A percentile compares a stretch with the other conserved stretches of the same genome.
phyloP scores from a whole-genome alignment of 2,797 vertebrate genomes.

The Nyctalus aviator region DNA sequence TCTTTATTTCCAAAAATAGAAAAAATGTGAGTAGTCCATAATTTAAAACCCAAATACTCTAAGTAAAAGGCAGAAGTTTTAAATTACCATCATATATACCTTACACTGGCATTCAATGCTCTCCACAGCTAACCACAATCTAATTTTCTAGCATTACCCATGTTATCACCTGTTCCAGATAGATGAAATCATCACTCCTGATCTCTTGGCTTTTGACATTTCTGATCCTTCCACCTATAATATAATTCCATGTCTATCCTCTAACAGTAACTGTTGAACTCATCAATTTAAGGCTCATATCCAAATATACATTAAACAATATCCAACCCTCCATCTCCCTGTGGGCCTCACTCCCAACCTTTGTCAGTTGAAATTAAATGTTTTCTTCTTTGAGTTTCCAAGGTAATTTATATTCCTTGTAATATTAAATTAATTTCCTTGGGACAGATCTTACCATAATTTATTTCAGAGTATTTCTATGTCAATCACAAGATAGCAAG shows the following conservation, averaged over 20 bases:
- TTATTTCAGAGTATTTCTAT: slow-evolving; percentile 28
- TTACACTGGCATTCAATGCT: background rate
- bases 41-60: slow-evolving; percentile 24
- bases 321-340: background rate
- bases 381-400: slow-evolving; percentile 1
- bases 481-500: background rate
- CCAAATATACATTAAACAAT: background rate
- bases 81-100: background rate
- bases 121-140: background rate
- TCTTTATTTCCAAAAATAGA: background rate
- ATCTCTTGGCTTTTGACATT: background rate
- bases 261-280: background rate
- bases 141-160: background rate
- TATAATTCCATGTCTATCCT: background rate
- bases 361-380: slow-evolving; percentile 8
- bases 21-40: background rate
- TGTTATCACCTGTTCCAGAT: background rate
- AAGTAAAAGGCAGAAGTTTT: slow-evolving; percentile 7
- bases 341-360: background rate
- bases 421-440: slow-evolving; percentile 41
- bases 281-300: background rate
- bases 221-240: background rate
- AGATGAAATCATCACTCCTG: background rate
- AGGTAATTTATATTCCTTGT: slow-evolving; percentile 22
- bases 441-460: background rate